Evolutionary conservation across 2,113 vertebrate genomes (phyloP), one percentile per base, ranked within the genome.

Genomic region (Acanthochromis polyacanthus): DNA sequence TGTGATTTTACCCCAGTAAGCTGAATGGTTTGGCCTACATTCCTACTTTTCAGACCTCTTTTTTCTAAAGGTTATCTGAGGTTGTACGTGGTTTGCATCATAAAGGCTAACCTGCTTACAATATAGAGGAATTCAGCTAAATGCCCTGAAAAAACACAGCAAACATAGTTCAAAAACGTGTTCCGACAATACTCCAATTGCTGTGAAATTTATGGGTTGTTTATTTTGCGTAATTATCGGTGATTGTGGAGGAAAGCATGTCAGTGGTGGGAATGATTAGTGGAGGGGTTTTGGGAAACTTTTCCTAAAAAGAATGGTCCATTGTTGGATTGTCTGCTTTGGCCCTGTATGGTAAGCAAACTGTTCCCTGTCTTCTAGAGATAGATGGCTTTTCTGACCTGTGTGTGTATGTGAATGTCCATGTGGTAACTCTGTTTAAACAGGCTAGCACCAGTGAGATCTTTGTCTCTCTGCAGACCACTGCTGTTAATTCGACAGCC

Each of bases 311-410:
- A 87, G 87, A 89, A 90, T 89, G 85, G 55, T 72, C 60, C 80
- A 87, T 91, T 92, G 91, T 93, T 89, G 75, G 68, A 40, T 74
- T 84, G 74, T 83, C 76, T 90, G 69, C 74, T 78, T 75, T 80
- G 75, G 78, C 77, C 71, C 65, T 75, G 81, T 77, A 48, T 70
- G 55, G 46, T 82, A 84, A 84, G 75, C 77, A 84, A 85, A 71
- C 62, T 78, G 58, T 56, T 55, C 64, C 23, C 75, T 83, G 88
- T 86, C 86, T 28, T 64, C 10, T n/a, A 45, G 64, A 85, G 91
- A 93, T 87, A 84, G 67, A 92, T 92, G 55, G 28, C 63, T 82
- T 85, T 82, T 78, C 59, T 77, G 52, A 70, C 66, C 30, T 71
- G 45, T 80, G 43, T 73, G 72, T 58, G 32, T 69, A 56, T 43